Conservation (phyloP, 2,113 vertebrate species). For the Balaeniceps rex region DNA sequence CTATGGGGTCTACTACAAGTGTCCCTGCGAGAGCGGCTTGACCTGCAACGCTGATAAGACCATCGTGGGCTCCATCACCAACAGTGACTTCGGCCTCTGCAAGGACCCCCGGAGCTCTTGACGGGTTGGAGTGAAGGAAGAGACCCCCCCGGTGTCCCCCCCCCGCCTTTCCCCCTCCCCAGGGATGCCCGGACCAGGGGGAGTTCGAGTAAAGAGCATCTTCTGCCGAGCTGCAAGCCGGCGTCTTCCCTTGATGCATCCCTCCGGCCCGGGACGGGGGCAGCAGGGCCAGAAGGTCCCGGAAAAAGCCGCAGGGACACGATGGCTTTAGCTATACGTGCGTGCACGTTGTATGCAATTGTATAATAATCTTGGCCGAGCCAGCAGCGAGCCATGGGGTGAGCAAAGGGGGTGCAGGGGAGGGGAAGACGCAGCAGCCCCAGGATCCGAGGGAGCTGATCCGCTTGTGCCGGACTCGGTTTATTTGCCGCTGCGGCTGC, state of each 20-base stretch:
- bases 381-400: not conserved
- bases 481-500: not conserved
- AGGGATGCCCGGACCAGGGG: not conserved
- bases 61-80: conserved; percentile 77
- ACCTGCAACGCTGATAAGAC: conserved; percentile 60
- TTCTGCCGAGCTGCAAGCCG: not conserved
- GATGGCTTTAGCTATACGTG: not conserved
- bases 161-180: no score
- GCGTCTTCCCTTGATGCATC: accelerated
- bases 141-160: not conserved
- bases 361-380: accelerated
- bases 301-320: accelerated
- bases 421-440: not conserved
- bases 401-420: not conserved
- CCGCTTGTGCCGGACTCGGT: not conserved
- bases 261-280: not conserved
- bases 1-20: conserved; percentile 76
- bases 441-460: not conserved
- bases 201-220: not conserved
- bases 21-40: conserved; percentile 79
- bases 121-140: accelerated
- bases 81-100: conserved; percentile 75
- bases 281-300: not conserved
- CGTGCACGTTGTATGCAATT: accelerated
- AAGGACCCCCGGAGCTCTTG: not conserved